Percentiles rank a stretch among this genome's conserved stretches.
phyloP scores from a whole-genome alignment of 2,888 invertebrate species.

The Abrostola tripartita region DNA sequence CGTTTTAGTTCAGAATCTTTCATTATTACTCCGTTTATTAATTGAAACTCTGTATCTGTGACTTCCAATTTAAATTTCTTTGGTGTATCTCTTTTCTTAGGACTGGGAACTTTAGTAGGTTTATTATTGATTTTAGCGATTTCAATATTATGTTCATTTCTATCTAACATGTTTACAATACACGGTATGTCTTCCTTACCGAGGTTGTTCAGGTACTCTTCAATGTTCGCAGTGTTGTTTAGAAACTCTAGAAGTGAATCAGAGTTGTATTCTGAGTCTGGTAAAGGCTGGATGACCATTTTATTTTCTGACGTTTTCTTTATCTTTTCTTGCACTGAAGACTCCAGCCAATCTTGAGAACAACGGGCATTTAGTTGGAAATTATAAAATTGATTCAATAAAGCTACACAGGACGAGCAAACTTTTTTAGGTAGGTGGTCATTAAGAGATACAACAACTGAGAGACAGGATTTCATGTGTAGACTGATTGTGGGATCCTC shows the following conservation, averaged over 20 bases:
- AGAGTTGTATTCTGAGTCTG: slow-evolving; percentile 84
- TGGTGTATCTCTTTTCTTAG: slow-evolving; percentile 73
- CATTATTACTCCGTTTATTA: slow-evolving; percentile 75
- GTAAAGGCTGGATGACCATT: slow-evolving; percentile 78
- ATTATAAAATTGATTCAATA: slow-evolving; percentile 79
- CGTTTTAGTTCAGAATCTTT: slow-evolving; percentile 72
- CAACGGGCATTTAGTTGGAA: slow-evolving; percentile 83
- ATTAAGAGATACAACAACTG: slow-evolving; percentile 67
- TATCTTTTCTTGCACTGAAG: slow-evolving; percentile 70
- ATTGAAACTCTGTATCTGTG: slow-evolving; percentile 78
- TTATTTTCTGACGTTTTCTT: slow-evolving; percentile 74
- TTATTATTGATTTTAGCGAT: slow-evolving; percentile 63
- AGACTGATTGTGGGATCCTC: slow-evolving; percentile 76
- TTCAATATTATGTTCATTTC: slow-evolving; percentile 71
- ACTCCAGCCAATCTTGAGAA: slow-evolving; percentile 83
- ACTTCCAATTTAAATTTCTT: slow-evolving; percentile 70
- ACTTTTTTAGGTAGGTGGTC: slow-evolving; percentile 79
- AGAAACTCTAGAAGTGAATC: slow-evolving; percentile 84
- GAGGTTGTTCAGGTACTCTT: slow-evolving; percentile 81
- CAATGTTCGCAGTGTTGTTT: slow-evolving; percentile 83
- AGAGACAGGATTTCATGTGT: slow-evolving; percentile 81
- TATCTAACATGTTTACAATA: slow-evolving; percentile 81
- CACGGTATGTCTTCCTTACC: slow-evolving; percentile 85
- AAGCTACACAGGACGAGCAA: slow-evolving; percentile 78
- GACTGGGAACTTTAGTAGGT: slow-evolving; percentile 70